Percentiles rank a stretch among this genome's conserved stretches.
Conservation (phyloP, 1,140 invertebrate species). For the Bombyx mori region DNA sequence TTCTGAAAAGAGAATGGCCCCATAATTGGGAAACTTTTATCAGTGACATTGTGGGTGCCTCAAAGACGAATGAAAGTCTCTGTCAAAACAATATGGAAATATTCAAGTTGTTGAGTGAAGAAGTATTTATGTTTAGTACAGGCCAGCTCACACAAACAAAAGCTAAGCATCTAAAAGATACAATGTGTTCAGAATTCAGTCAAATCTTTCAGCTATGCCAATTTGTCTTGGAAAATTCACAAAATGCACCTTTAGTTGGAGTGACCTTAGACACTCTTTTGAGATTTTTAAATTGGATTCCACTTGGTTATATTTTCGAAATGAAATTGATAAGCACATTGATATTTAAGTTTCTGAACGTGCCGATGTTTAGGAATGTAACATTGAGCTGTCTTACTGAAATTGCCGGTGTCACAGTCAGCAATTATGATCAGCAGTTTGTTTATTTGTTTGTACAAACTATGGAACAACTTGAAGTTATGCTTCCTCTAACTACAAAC, state of each 20-base stretch:
- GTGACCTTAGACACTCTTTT: conserved; percentile 96
- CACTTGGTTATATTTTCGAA: conserved; percentile 99
- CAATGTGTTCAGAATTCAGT: conserved; percentile 99
- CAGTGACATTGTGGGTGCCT: conserved; percentile 97
- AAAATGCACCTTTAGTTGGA: conserved; percentile 94
- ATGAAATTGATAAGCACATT: conserved; percentile 96
- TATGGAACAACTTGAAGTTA: conserved; percentile 92
- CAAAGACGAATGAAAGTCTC: conserved; percentile 98
- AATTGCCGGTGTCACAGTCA: conserved; percentile 91
- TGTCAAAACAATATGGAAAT: conserved; percentile 99
- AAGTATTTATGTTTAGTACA: conserved; percentile 98
- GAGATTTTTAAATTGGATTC: conserved; percentile 99
- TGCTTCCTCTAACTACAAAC: conserved; percentile 92
- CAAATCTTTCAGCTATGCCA: conserved; percentile 98
- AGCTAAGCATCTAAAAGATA: conserved; percentile 98
- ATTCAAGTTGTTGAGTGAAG: conserved; percentile 96
- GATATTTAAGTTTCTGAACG: conserved; percentile 97
- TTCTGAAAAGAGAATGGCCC: conserved; percentile 99
- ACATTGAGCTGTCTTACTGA: conserved; percentile 98
- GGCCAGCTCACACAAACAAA: conserved; percentile 99
- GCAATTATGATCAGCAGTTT: conserved; percentile 95
- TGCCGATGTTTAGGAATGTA: conserved; percentile 98
- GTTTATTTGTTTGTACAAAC: conserved; percentile 90
- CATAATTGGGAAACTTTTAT: conserved; percentile 99
- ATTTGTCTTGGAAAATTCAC: conserved; percentile 97